Conservation (phyloP, 2,888 invertebrate species). For the Dorcus hopei region DNA sequence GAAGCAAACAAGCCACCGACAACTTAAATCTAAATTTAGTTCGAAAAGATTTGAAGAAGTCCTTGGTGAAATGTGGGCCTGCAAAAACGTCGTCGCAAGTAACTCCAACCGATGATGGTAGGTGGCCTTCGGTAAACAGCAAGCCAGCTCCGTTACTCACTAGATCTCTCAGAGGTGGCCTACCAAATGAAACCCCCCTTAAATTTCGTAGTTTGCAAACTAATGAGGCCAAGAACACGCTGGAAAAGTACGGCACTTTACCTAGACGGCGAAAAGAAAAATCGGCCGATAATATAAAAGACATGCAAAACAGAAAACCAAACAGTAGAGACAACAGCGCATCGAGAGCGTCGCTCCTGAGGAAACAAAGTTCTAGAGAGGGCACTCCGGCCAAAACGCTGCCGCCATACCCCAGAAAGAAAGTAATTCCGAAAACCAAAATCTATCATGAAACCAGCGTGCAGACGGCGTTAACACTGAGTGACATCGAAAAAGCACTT, state of each 20-base stretch:
- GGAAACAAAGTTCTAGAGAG: slow-evolving; percentile 33
- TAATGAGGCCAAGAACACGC: slow-evolving; percentile 49
- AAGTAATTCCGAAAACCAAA: slow-evolving; percentile 55
- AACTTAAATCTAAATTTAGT: slow-evolving; percentile 8
- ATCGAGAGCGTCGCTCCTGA: slow-evolving; percentile 22
- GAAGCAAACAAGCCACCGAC: slow-evolving; percentile 5
- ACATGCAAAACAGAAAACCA: slow-evolving; percentile 32
- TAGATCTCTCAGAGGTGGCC: slow-evolving; percentile 42
- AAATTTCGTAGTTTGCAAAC: slow-evolving; percentile 17
- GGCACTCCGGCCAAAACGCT: slow-evolving; percentile 30
- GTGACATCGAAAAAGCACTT: slow-evolving; percentile 70
- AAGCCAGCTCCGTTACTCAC: slow-evolving; percentile 45
- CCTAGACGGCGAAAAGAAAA: slow-evolving; percentile 70
- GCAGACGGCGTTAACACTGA: slow-evolving; percentile 72
- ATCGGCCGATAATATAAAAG: slow-evolving; percentile 52
- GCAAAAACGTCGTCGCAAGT: slow-evolving; percentile 53
- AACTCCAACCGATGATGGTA: slow-evolving; percentile 66
- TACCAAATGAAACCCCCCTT: slow-evolving; percentile 39
- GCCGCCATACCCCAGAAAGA: slow-evolving; percentile 53
- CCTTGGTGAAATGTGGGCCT: slow-evolving; percentile 15
- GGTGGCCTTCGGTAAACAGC: slow-evolving; percentile 62
- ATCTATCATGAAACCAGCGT: slow-evolving; percentile 78
- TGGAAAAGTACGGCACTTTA: slow-evolving; percentile 75
- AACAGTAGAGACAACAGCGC: slow-evolving; percentile 30
- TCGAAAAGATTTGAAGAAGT: slow-evolving; percentile 10